phyloP scores from a whole-genome alignment of 1,140 invertebrate genomes.

The Triops cancriformis region DNA sequence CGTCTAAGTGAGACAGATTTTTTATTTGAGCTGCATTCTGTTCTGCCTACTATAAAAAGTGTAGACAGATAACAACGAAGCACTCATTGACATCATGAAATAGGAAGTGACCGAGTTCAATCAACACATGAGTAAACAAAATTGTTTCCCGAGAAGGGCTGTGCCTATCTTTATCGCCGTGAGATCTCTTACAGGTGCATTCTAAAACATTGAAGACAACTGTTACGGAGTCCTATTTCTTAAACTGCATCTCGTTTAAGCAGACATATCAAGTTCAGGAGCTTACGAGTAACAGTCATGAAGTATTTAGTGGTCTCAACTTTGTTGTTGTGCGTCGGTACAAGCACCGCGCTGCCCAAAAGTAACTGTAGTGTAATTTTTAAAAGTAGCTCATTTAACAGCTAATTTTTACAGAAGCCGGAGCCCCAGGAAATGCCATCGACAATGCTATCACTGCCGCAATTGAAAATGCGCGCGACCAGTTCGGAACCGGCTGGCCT shows the following conservation, averaged over 20 bases:
- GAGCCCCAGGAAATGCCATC: conserved; percentile 1
- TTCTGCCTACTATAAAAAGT: not conserved
- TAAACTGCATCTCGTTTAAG: not conserved
- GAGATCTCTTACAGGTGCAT: not conserved
- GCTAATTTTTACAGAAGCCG: not conserved
- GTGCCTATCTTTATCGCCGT: not conserved
- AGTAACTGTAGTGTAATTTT: not conserved
- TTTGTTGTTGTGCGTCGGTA: not conserved
- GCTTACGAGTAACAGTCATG: not conserved
- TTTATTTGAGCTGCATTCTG: too few species aligned
- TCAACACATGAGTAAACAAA: not conserved
- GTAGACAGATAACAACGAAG: not conserved
- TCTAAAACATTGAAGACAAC: not conserved
- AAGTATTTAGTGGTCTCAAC: not conserved
- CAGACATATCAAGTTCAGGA: not conserved
- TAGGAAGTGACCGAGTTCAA: not conserved
- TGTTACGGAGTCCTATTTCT: not conserved
- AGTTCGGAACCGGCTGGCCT: not conserved
- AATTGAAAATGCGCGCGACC: not conserved
- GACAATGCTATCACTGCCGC: not conserved
- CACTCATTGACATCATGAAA: not conserved
- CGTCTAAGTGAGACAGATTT: too few species aligned
- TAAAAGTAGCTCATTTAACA: not conserved
- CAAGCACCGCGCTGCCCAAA: not conserved
- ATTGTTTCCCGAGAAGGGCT: not conserved